Percentiles rank a stretch among this genome's conserved stretches.
phyloP scores from a whole-genome alignment of 2,797 vertebrate genomes.

The Alexandromys oeconomus region DNA sequence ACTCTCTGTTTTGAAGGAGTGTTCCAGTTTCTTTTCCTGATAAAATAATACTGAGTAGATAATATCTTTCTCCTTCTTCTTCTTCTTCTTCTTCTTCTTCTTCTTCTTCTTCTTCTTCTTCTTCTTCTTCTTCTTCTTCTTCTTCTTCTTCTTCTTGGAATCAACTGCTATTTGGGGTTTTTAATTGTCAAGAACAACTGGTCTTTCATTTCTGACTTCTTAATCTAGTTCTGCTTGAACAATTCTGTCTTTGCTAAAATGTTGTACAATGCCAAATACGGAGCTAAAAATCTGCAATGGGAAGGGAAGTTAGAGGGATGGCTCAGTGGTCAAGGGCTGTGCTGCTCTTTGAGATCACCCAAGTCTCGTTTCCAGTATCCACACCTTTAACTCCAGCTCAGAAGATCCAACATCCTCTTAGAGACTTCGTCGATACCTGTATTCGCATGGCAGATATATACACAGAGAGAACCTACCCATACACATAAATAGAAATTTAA shows the following conservation, averaged over 20 bases:
- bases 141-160: constrained; percentile 68
- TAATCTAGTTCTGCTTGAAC: constrained; percentile 57
- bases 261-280: constrained; percentile 4
- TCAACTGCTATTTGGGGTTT: constrained; percentile 46
- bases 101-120: constrained; percentile 60
- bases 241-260: constrained; percentile 37
- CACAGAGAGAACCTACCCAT: background rate
- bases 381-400: background rate
- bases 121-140: constrained; percentile 58
- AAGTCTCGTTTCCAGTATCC: background rate
- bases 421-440: background rate
- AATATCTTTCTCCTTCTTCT: constrained; percentile 27
- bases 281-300: constrained; percentile 1
- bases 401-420: background rate
- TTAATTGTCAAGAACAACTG: constrained; percentile 63
- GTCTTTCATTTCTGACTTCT: constrained; percentile 61
- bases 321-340: background rate
- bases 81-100: constrained; percentile 67
- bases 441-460: background rate
- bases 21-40: constrained; percentile 59
- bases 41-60: constrained; percentile 5
- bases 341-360: background rate
- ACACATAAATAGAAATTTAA: background rate
- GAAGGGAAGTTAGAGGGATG: background rate
- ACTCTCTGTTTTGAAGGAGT: constrained; percentile 47